Evolutionary conservation across 2,888 invertebrate species (phyloP).

Genomic region (Prenolepis imparis): DNA sequence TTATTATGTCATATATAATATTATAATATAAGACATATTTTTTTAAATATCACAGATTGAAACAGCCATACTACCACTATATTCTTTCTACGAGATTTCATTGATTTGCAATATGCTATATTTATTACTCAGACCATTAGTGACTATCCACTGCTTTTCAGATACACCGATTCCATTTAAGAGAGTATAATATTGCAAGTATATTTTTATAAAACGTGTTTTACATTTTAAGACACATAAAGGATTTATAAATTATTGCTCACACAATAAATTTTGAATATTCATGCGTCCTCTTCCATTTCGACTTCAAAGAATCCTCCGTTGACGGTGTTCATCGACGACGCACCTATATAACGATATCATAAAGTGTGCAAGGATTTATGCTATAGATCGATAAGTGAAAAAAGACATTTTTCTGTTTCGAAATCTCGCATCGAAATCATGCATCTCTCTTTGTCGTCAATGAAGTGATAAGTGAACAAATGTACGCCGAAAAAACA

Average conservation of each 20-base stretch:
- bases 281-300: not conserved
- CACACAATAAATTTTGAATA: not conserved
- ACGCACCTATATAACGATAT: not conserved
- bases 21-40: not conserved
- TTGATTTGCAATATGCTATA: not conserved
- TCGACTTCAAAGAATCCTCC: not conserved
- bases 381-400: not conserved
- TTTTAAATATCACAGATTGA: not conserved
- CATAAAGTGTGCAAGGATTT: not conserved
- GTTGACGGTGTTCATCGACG: not conserved
- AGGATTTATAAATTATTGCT: slow-evolving; percentile 12
- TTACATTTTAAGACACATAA: not conserved
- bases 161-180: not conserved
- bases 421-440: not conserved
- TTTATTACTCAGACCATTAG: not conserved
- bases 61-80: not conserved
- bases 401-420: not conserved
- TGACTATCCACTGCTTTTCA: not conserved
- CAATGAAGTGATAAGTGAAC: not conserved
- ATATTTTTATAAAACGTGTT: not conserved
- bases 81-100: not conserved
- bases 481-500: not conserved
- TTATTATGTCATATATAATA: not conserved
- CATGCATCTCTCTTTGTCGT: not conserved
- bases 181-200: not conserved